A percentile compares a stretch with the other conserved stretches of the same genome.
These are phyloP conservation scores for Morpho helenor DNA, from an alignment of 2,888 invertebrate species.

Conservation along the genomic window DNA sequence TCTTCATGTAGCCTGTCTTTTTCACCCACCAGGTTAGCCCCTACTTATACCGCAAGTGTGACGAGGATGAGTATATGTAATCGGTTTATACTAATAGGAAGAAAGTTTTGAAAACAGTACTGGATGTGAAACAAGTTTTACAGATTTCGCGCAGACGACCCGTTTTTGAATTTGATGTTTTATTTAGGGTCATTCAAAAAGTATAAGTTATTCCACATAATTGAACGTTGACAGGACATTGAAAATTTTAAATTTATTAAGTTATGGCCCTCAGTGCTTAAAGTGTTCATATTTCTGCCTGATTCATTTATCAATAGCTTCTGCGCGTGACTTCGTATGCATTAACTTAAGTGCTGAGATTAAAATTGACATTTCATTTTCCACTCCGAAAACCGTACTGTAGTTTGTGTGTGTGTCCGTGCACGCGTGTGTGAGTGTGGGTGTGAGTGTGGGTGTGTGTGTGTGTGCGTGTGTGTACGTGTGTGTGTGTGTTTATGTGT, in stretches of 20 bases:
- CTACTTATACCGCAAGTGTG: conserved; percentile 35
- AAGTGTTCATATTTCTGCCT: conserved; percentile 3
- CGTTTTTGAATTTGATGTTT: conserved; percentile 50
- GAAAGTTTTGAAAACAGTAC: conserved; percentile 71
- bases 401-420: no score
- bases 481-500: no score
- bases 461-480: no score
- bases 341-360: no score
- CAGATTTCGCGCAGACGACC: conserved; percentile 70
- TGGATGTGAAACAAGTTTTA: conserved; percentile 72
- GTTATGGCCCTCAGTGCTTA: conserved; percentile 6
- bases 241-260: conserved; percentile 22
- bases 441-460: no score
- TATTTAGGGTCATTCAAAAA: conserved; percentile 38
- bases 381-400: no score
- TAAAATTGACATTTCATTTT: no score
- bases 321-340: no score
- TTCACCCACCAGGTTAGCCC: conserved; percentile 48
- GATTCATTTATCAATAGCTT: background rate
- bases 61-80: conserved; percentile 48
- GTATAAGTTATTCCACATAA: conserved; percentile 32
- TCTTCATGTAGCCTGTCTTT: conserved; percentile 71
- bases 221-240: conserved; percentile 31
- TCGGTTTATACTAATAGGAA: conserved; percentile 60
- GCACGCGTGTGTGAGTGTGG: no score